Conservation (phyloP, 1,140 invertebrate genomes). For the Ostrea denselamellosa region DNA sequence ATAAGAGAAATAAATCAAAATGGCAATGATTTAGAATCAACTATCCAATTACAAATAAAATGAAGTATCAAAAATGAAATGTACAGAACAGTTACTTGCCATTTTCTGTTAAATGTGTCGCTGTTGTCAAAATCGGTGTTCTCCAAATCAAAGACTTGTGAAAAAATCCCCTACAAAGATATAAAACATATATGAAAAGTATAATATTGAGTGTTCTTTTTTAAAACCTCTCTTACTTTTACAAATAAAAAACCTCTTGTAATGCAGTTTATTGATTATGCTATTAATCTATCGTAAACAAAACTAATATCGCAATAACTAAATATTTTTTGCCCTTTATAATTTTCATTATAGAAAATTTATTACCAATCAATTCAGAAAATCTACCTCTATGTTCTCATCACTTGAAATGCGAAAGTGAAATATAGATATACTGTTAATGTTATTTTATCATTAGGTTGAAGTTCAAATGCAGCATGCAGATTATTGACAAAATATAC, state of each 20-base stretch:
- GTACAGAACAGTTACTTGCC: conserved; percentile 63
- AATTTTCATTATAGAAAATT: neutral
- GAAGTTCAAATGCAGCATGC: conserved; percentile 3
- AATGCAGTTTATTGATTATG: too few species aligned
- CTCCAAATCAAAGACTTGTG: conserved; percentile 76
- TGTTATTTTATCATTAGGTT: neutral
- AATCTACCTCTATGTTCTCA: neutral
- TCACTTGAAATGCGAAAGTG: neutral
- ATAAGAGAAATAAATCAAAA: too few species aligned
- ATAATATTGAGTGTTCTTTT: neutral
- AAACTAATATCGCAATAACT: too few species aligned
- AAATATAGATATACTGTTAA: neutral
- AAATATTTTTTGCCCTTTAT: neutral
- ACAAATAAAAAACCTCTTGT: too few species aligned
- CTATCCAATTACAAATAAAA: too few species aligned
- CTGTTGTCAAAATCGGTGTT: conserved; percentile 76
- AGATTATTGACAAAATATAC: neutral
- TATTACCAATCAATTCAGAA: neutral
- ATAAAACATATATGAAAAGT: conserved; percentile 32
- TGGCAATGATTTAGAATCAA: too few species aligned
- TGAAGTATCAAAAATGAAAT: too few species aligned
- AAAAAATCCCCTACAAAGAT: conserved; percentile 74
- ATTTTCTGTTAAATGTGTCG: conserved; percentile 73
- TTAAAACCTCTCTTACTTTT: too few species aligned
- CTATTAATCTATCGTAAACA: too few species aligned